Percentiles rank a stretch among this genome's conserved stretches.
Conservation (phyloP, 2,888 invertebrate species). For the Pegoplata infirma region DNA sequence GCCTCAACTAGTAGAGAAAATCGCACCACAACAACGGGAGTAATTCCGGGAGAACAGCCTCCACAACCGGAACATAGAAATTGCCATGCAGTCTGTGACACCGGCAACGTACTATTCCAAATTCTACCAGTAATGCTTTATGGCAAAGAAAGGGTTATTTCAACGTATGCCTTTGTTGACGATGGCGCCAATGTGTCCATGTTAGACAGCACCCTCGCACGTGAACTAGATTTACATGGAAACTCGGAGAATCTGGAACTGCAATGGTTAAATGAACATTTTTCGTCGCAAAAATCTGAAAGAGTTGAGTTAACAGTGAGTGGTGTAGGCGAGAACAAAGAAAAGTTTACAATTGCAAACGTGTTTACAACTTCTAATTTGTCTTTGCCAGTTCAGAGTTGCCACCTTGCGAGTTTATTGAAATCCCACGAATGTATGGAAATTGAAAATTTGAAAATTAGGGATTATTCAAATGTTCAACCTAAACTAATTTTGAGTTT, state of each 20-base stretch:
- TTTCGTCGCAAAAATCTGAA: slow-evolving; percentile 9
- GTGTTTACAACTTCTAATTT: too few relatives aligned
- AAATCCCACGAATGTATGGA: not conserved
- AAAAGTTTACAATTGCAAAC: not conserved
- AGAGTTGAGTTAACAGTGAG: not conserved
- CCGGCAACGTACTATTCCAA: slow-evolving; percentile 25
- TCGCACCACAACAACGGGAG: too few relatives aligned
- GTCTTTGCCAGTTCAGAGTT: slow-evolving; percentile 8
- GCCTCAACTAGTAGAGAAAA: too few relatives aligned
- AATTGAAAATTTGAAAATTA: not conserved
- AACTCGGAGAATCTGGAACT: slow-evolving; percentile 6
- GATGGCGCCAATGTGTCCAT: slow-evolving; percentile 33
- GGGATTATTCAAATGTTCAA: slow-evolving; percentile 16
- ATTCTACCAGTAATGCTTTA: slow-evolving; percentile 42
- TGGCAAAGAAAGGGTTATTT: not conserved
- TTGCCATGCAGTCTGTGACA: too few relatives aligned
- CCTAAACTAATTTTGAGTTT: slow-evolving; percentile 48
- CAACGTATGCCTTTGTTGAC: slow-evolving; percentile 37
- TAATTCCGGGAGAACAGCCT: not conserved
- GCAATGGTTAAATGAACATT: slow-evolving; percentile 37
- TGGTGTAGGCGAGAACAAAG: not conserved
- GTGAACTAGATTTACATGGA: slow-evolving; percentile 16
- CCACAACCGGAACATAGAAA: slow-evolving; percentile 10
- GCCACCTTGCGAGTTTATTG: slow-evolving; percentile 1
- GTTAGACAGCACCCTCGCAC: not conserved